Base-by-base conservation (phyloP, 2,113 vertebrate genomes). In the Oxyura jamaicensis region DNA sequence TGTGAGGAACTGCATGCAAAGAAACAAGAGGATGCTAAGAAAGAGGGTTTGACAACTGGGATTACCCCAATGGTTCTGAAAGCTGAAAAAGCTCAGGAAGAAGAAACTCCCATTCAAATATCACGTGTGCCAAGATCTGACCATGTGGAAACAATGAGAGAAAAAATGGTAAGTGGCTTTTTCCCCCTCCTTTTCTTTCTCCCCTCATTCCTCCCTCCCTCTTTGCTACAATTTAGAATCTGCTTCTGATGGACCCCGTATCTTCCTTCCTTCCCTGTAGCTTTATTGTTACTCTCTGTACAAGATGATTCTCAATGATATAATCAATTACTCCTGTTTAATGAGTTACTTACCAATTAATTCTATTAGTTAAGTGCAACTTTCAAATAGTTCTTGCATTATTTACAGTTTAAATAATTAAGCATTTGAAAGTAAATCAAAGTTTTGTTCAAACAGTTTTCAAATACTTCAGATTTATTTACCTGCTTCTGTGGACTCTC, bases 151-250 rank as follows among this genome's bases (percentile, higher is more conserved):
- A 46, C 91, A 72, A 88, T 83, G 36, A 97, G 73, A 97, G 98
- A 98, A 91, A 98, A 98, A 97, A 36, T 16, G 69, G 98, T 98
- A 97, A 98, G 98, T 98, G 75, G 13, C 69, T 75, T 87, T 89
- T 35, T 94, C 2, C 8, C 5, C 83, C 42, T 10, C 42, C 20
- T 5, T 48, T 21, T 48, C 46, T 48, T 48, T 48, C 46, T 48
- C 10, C 20, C 46, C 20, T 20, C 46, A 22, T 48, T 48, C 46
- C 46, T 55, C 14, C 2, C 7, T 60, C 79, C 62, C 83, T 7
- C 36, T 22, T 84, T 63, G 22, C 35, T 86, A 9, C 19, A 67
- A 0, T 20, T 39, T 74, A 58, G 41, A 79, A 28, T 53, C 18
- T 79, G 28, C 76, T 85, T 41, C 31, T 67, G 33, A 33, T 10